Percentiles rank a stretch among this genome's conserved stretches.
These are phyloP conservation scores for Temnothorax unifasciatus DNA, from an alignment of 2,888 invertebrate genomes.

Conservation along the genomic window DNA sequence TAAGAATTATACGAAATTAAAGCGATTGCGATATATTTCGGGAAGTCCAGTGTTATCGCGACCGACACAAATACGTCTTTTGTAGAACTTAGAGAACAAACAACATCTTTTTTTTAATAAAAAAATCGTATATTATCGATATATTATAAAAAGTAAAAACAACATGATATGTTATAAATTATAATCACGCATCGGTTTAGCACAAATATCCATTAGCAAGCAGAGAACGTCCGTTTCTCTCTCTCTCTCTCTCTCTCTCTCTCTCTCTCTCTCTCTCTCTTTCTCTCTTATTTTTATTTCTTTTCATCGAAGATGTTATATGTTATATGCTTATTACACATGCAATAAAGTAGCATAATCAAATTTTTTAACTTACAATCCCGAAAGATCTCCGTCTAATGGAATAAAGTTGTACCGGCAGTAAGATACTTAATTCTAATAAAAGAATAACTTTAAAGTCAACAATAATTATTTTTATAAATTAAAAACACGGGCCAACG, in stretches of 20 bases:
- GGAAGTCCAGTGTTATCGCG: not conserved
- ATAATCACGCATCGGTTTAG: constrained; percentile 12
- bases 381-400: not conserved
- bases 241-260: not conserved
- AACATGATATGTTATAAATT: not conserved
- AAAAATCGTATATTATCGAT: constrained; percentile 8
- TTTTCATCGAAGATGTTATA: not conserved
- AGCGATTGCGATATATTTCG: not conserved
- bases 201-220: constrained; percentile 1
- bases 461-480: constrained; percentile 2
- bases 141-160: constrained; percentile 30
- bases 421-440: not conserved
- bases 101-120: constrained; percentile 12
- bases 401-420: not conserved
- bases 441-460: not conserved
- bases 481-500: not conserved
- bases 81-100: not conserved
- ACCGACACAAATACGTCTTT: not conserved
- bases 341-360: not conserved
- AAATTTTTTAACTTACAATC: not conserved
- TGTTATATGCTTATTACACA: not conserved
- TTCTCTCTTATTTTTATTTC: not conserved
- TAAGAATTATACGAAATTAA: not conserved
- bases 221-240: not conserved
- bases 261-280: no score